Evolutionary conservation across 2,797 vertebrate species (phyloP).

Genomic region (Arrhamphus sclerolepis): DNA sequence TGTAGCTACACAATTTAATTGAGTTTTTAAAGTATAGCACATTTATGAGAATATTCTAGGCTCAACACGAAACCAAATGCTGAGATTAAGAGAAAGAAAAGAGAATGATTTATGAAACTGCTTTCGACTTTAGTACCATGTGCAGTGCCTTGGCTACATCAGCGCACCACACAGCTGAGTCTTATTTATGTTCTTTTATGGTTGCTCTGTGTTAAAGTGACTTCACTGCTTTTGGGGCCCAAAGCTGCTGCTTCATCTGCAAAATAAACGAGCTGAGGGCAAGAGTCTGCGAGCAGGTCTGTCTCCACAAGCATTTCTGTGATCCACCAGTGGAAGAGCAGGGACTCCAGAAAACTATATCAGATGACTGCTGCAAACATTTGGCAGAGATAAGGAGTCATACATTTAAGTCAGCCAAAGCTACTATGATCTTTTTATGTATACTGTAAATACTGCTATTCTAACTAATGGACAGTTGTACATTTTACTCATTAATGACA

Average conservation of each 20-base stretch:
- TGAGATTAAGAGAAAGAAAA: neutral
- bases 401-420: neutral
- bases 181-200: neutral
- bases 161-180: neutral
- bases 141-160: neutral
- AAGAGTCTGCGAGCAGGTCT: neutral
- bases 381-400: neutral
- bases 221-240: neutral
- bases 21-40: neutral
- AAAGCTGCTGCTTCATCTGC: constrained; percentile 2
- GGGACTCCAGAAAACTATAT: neutral
- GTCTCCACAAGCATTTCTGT: constrained; percentile 1
- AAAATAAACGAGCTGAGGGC: constrained; percentile 5
- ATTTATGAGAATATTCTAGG: neutral
- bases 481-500: neutral
- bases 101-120: neutral
- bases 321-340: constrained; percentile 1
- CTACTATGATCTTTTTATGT: neutral
- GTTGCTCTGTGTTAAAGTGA: neutral
- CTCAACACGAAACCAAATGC: neutral
- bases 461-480: no score
- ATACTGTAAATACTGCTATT: neutral
- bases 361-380: neutral
- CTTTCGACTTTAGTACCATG: constrained; percentile 3
- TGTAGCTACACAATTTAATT: no score